These are phyloP conservation scores for Malurus alboscapulatus DNA, from an alignment of 2,113 vertebrate genomes.

Conservation along the genomic window DNA sequence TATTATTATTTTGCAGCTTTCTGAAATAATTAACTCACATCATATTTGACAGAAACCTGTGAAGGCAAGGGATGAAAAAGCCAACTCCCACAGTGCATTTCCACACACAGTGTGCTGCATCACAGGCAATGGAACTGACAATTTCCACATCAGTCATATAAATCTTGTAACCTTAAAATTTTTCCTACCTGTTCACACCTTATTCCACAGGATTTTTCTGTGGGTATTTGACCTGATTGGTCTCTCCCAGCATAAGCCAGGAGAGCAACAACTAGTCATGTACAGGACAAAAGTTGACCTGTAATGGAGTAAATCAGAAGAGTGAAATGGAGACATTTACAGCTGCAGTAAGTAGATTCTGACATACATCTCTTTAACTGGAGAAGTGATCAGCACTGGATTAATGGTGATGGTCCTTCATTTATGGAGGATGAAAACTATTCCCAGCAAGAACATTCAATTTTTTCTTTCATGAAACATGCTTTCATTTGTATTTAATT, in stretches of 20 bases:
- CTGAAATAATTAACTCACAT: background rate
- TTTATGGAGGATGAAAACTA: background rate
- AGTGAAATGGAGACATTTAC: background rate
- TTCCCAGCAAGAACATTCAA: background rate
- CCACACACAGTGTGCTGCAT: background rate
- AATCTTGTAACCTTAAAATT: background rate
- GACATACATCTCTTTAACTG: background rate
- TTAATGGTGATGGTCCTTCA: background rate
- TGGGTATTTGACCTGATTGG: background rate
- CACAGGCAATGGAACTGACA: fast-evolving
- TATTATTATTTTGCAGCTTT: slow-evolving; percentile 4
- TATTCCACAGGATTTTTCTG: background rate
- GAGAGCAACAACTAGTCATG: background rate
- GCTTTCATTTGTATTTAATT: background rate
- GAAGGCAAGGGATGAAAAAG: background rate
- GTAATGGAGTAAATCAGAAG: background rate
- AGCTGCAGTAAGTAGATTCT: background rate
- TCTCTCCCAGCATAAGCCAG: background rate
- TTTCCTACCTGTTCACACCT: background rate
- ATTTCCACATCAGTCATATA: fast-evolving
- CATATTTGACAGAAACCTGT: background rate
- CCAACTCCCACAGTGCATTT: background rate
- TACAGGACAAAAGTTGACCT: background rate
- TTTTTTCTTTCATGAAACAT: background rate
- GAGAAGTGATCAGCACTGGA: background rate